Evolutionary conservation across 2,797 vertebrate species (phyloP).

Genomic region (Podarcis lilfordi): DNA sequence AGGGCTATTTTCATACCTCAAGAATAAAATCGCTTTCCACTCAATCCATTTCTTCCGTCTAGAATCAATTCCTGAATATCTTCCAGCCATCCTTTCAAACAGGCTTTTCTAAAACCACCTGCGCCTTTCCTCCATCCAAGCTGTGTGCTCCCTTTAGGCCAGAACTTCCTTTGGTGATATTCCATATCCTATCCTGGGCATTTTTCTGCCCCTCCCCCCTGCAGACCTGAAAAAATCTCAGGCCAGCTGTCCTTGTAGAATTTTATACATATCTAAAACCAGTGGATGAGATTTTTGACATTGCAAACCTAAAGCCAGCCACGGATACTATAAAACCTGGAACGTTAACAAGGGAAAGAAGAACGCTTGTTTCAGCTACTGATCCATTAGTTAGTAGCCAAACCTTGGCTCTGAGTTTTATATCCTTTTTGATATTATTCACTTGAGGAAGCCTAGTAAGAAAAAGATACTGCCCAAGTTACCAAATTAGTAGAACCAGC

Average conservation of each 20-base stretch:
- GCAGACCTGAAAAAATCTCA: conserved; percentile 38
- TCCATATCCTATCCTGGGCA: conserved; percentile 32
- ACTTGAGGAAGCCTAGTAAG: no score
- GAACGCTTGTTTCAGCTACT: background rate
- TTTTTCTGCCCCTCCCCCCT: background rate
- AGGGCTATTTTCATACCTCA: background rate
- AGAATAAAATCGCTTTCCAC: conserved; percentile 9
- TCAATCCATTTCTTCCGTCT: background rate
- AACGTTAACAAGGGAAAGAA: conserved; percentile 25
- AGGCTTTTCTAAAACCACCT: conserved; percentile 5
- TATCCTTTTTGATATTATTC: no score
- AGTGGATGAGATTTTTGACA: conserved; percentile 8
- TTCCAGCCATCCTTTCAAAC: conserved; percentile 43
- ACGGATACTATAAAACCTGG: background rate
- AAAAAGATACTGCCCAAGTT: no score
- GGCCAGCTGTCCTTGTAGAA: conserved; percentile 50
- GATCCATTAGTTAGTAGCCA: background rate
- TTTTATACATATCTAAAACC: conserved; percentile 44
- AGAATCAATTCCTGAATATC: conserved; percentile 1
- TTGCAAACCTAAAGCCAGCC: background rate
- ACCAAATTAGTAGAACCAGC: no score
- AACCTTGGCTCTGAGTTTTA: background rate
- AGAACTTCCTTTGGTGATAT: conserved; percentile 46
- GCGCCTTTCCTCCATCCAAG: conserved; percentile 47
- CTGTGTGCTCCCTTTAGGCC: conserved; percentile 45